Conservation (phyloP, 2,888 invertebrate genomes). For the Hermodice carunculata region DNA sequence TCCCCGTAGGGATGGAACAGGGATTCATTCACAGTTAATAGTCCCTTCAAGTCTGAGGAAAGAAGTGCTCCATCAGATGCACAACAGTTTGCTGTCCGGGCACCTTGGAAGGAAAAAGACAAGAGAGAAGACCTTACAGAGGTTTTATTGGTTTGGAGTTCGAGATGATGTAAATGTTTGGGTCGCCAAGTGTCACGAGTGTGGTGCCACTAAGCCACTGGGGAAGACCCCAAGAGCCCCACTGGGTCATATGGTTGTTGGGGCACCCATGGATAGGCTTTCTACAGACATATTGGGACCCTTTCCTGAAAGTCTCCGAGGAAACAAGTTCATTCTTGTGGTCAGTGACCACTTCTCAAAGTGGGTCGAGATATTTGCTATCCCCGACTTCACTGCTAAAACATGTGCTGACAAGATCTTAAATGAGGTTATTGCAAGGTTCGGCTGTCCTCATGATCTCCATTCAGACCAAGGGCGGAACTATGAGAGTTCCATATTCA, state of each 20-base stretch:
- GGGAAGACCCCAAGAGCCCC: neutral
- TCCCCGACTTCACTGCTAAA: conserved; percentile 34
- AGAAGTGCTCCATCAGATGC: conserved; percentile 19
- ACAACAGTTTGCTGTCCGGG: conserved; percentile 16
- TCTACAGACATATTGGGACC: neutral
- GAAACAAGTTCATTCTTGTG: conserved; percentile 37
- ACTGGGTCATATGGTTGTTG: neutral
- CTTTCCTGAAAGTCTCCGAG: conserved; percentile 30
- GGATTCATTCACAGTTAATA: conserved; percentile 3
- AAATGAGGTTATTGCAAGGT: conserved; percentile 34
- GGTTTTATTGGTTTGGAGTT: conserved; percentile 32
- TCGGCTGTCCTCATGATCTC: conserved; percentile 5
- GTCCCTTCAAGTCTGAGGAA: conserved; percentile 11
- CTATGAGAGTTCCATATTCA: neutral
- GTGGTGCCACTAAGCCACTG: conserved; percentile 26
- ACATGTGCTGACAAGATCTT: conserved; percentile 30
- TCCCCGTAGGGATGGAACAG: conserved; percentile 8
- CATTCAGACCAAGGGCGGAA: neutral
- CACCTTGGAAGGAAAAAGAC: neutral
- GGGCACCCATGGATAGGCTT: neutral
- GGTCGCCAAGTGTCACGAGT: conserved; percentile 29
- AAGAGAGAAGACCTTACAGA: neutral
- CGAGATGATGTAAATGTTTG: conserved; percentile 22
- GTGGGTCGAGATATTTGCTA: conserved; percentile 33
- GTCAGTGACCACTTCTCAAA: conserved; percentile 38